These are phyloP conservation scores for Calephelis perditalis DNA, from an alignment of 2,888 invertebrate genomes.

Conservation along the genomic window DNA sequence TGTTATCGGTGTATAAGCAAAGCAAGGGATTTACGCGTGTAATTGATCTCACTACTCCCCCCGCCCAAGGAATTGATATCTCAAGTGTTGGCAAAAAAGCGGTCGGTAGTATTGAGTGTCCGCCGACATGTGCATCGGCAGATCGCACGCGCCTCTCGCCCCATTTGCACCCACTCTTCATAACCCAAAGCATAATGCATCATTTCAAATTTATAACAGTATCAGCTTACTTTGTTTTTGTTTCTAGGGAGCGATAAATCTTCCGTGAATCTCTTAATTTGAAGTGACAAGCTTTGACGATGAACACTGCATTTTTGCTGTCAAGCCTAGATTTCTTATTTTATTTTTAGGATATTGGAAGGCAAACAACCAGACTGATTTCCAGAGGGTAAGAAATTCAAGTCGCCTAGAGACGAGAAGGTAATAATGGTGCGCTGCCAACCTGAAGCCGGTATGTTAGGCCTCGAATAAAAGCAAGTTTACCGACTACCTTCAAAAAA, in stretches of 20 bases:
- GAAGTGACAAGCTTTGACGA: background rate
- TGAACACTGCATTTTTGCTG: no score
- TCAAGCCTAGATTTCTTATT: no score
- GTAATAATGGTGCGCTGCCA: no score
- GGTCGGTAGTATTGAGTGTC: conserved; percentile 9
- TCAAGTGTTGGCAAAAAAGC: conserved; percentile 53
- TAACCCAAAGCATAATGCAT: conserved; percentile 59
- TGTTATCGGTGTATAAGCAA: no score
- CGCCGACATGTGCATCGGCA: conserved; percentile 7
- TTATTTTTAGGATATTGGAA: no score
- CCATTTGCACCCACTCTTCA: conserved; percentile 56
- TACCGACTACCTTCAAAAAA: no score
- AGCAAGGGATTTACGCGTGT: conserved; percentile 37
- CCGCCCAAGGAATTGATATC: conserved; percentile 71
- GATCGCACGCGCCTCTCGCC: conserved; percentile 17
- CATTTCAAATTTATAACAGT: conserved; percentile 65
- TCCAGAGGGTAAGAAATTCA: no score
- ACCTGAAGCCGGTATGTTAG: no score
- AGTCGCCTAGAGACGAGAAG: no score
- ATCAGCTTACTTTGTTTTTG: conserved; percentile 40
- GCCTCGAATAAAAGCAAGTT: no score
- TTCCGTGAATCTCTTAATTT: conserved; percentile 6
- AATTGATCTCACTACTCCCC: conserved; percentile 62
- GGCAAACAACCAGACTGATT: no score
- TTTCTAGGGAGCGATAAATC: conserved; percentile 24